Conservation (phyloP, 2,113 vertebrate species). For the Megaceryle maxima region DNA sequence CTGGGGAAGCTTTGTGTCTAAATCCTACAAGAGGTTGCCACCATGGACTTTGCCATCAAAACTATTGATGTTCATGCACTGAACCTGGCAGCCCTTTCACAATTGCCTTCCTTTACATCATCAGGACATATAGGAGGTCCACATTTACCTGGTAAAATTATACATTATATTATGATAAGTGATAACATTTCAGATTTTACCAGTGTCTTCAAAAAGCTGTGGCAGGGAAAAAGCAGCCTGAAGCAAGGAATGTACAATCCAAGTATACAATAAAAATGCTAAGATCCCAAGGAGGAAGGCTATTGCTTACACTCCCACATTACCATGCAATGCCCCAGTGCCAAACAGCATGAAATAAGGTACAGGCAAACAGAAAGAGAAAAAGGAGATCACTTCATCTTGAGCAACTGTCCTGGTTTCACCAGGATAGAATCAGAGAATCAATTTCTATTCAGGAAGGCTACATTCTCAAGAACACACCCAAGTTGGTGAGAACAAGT, state of each 20-base stretch:
- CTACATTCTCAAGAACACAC: neutral
- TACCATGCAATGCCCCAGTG: neutral
- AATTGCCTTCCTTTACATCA: neutral
- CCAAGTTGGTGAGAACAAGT: neutral
- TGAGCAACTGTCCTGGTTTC: neutral
- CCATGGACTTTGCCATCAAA: neutral
- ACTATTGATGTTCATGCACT: neutral
- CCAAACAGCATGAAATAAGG: neutral
- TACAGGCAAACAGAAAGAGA: neutral
- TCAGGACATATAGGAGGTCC: neutral
- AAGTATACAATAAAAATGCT: neutral
- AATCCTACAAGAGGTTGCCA: neutral
- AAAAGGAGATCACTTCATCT: neutral
- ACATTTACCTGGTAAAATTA: neutral
- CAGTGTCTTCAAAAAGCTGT: neutral
- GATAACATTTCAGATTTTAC: neutral
- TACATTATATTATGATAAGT: neutral
- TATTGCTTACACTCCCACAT: neutral
- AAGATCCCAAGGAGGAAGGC: neutral
- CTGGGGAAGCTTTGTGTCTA: neutral
- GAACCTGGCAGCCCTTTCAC: neutral
- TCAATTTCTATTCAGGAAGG: neutral
- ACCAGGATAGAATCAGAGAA: neutral
- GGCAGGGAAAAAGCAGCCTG: neutral
- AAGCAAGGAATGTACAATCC: neutral